These are phyloP conservation scores for Cichladusa arquata DNA, from an alignment of 2,113 vertebrate genomes.

Conservation along the genomic window DNA sequence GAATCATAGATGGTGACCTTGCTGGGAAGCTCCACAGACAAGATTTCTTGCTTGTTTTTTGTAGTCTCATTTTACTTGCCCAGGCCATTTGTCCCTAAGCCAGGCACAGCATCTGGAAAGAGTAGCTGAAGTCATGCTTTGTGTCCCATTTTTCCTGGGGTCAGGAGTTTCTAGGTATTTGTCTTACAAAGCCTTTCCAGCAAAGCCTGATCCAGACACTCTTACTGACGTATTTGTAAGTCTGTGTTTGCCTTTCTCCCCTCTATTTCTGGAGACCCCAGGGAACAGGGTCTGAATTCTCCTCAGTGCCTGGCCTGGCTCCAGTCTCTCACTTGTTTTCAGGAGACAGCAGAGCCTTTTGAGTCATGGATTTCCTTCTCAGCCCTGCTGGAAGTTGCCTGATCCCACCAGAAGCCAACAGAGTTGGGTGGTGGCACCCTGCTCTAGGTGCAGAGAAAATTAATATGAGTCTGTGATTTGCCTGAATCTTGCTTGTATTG, in stretches of 20 bases:
- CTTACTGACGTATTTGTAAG: neutral
- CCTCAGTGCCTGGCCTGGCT: neutral
- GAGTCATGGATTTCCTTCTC: neutral
- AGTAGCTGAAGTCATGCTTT: neutral
- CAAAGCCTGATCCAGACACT: neutral
- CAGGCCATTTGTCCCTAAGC: neutral
- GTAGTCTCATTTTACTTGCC: neutral
- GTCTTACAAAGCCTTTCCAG: neutral
- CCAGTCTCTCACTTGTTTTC: neutral
- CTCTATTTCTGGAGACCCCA: neutral
- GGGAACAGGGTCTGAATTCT: neutral
- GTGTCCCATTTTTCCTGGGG: neutral
- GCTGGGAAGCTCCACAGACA: neutral
- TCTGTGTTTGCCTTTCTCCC: neutral
- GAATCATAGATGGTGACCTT: neutral
- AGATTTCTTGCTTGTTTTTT: neutral
- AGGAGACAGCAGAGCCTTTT: neutral
- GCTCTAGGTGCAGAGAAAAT: neutral
- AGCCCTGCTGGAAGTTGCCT: neutral
- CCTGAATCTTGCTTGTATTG: neutral
- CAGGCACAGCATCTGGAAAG: neutral
- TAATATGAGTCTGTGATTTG: neutral
- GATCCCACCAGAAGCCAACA: neutral
- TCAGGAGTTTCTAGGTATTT: neutral
- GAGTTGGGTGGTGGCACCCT: fast-evolving